Evolutionary conservation across 2,888 invertebrate genomes (phyloP).

Genomic region (Drosophila algonquin): DNA sequence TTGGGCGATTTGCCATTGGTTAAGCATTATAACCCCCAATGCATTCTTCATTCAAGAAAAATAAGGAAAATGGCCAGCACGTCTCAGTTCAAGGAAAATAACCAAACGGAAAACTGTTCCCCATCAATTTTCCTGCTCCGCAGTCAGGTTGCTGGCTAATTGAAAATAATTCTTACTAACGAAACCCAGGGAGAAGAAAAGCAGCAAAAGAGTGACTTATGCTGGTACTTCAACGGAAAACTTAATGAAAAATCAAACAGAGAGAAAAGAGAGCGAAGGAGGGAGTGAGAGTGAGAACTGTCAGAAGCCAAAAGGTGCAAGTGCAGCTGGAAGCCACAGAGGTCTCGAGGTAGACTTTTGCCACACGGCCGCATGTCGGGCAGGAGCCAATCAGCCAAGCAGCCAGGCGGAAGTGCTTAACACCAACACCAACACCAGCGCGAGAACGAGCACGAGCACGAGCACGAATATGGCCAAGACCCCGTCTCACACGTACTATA

Average conservation of each 20-base stretch:
- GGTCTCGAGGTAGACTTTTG: conserved; percentile 5
- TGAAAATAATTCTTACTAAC: conserved; percentile 72
- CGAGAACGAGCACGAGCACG: conserved; percentile 24
- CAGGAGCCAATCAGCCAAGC: conserved; percentile 53
- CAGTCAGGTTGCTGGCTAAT: conserved; percentile 57
- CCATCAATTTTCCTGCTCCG: conserved; percentile 38
- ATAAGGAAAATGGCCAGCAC: conserved; percentile 18
- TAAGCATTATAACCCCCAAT: not conserved
- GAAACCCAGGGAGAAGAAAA: conserved; percentile 36
- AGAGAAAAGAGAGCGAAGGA: not conserved
- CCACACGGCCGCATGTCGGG: conserved; percentile 59
- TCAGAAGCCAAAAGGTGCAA: conserved; percentile 65
- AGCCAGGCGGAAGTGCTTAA: conserved; percentile 72
- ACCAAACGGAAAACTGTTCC: conserved; percentile 17
- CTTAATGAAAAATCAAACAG: conserved; percentile 62
- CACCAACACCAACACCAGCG: conserved; percentile 53
- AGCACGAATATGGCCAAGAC: conserved; percentile 10
- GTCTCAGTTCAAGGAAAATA: conserved; percentile 4
- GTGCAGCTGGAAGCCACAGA: conserved; percentile 28
- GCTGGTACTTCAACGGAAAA: conserved; percentile 44
- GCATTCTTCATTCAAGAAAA: conserved; percentile 6
- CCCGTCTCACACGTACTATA: not conserved
- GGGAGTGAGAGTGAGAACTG: conserved; percentile 21
- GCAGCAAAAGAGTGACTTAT: conserved; percentile 21
- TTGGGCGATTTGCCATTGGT: not conserved